Evolutionary conservation across 2,113 vertebrate genomes (phyloP).

Genomic region (Varanus salvator): DNA sequence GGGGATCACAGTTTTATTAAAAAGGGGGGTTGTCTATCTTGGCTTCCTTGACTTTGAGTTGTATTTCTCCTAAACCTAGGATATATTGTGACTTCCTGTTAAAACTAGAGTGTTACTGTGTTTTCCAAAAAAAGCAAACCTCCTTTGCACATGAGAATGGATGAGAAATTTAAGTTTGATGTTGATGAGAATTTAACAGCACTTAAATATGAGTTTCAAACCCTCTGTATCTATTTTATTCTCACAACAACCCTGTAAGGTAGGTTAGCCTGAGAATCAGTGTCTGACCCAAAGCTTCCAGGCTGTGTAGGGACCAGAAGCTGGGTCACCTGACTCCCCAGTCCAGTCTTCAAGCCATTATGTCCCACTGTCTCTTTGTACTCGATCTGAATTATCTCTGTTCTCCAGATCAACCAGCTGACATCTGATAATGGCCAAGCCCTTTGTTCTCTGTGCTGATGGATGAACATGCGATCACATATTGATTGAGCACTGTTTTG

Average conservation of each 20-base stretch:
- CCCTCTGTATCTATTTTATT: no score
- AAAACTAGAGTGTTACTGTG: background rate
- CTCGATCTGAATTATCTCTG: background rate
- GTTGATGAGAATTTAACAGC: no score
- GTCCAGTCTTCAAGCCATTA: no score
- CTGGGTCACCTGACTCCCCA: no score
- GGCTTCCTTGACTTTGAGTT: background rate
- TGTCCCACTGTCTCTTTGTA: accelerated
- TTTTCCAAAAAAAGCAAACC: no score
- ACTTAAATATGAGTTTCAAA: no score
- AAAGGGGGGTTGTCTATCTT: background rate
- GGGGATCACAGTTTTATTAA: background rate
- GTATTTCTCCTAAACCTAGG: background rate
- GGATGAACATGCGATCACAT: background rate
- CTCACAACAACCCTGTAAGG: no score
- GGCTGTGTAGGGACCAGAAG: no score
- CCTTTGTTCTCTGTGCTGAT: background rate
- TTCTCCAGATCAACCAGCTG: background rate
- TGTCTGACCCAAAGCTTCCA: no score
- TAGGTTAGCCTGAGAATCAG: no score
- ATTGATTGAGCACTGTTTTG: background rate
- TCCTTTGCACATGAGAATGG: no score
- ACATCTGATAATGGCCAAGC: background rate
- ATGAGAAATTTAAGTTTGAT: no score
- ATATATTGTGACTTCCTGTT: background rate